Evolutionary conservation across 2,797 vertebrate species (phyloP).

Genomic region (Glossophaga mutica): DNA sequence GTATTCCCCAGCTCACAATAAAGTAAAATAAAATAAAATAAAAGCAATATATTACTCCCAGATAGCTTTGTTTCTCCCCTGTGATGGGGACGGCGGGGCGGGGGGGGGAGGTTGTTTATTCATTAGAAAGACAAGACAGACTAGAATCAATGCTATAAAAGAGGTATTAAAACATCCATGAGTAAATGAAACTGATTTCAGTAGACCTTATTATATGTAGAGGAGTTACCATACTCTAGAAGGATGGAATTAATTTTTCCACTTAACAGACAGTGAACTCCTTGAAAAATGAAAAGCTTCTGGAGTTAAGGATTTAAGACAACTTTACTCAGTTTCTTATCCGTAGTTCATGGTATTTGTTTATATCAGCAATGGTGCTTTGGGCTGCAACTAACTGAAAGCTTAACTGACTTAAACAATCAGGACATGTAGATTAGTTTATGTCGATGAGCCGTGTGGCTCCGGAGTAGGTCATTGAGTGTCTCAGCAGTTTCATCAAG

Average conservation of each 20-base stretch:
- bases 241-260: background rate
- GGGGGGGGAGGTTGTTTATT: background rate
- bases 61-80: background rate
- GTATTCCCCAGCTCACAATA: background rate
- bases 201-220: background rate
- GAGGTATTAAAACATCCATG: background rate
- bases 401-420: background rate
- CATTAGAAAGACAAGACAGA: background rate
- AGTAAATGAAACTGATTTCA: background rate
- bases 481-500: background rate
- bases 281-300: background rate
- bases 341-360: background rate
- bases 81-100: rapidly evolving
- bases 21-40: background rate
- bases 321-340: background rate
- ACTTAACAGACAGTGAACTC: background rate
- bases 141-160: background rate
- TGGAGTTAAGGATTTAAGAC: background rate
- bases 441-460: background rate
- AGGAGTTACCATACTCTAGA: background rate
- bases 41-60: background rate
- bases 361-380: background rate
- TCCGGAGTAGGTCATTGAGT: background rate
- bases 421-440: background rate
- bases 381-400: background rate